A percentile compares a stretch with the other conserved stretches of the same genome.
These are phyloP conservation scores for Elymnias hypermnestra DNA, from an alignment of 1,140 invertebrate genomes.

Conservation along the genomic window DNA sequence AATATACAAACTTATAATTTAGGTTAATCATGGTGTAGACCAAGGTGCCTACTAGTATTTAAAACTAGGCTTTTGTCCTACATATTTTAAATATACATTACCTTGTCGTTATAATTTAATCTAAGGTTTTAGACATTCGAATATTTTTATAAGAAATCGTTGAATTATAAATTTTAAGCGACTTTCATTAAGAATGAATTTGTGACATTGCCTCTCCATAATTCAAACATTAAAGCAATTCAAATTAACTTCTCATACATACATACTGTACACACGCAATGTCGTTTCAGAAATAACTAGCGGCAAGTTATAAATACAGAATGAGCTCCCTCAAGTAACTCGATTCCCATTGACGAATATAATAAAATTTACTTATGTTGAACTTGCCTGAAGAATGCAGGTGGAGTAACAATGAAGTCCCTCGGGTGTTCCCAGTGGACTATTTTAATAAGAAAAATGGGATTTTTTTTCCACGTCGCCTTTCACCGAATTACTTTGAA, in stretches of 20 bases:
- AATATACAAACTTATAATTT: too few species aligned
- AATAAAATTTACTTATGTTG: slow-evolving; percentile 69
- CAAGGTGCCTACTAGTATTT: too few species aligned
- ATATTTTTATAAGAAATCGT: too few species aligned
- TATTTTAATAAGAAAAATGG: slow-evolving; percentile 72
- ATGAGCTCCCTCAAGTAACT: slow-evolving; percentile 60
- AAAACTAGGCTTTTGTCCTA: too few species aligned
- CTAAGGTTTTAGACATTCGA: too few species aligned
- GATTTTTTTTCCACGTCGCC: slow-evolving; percentile 43
- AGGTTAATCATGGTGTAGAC: too few species aligned
- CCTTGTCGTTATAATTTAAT: too few species aligned
- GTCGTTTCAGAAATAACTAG: slow-evolving; percentile 25
- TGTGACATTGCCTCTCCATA: too few species aligned
- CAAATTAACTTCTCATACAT: slow-evolving; percentile 3
- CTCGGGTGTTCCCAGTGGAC: slow-evolving; percentile 49
- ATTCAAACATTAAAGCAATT: slow-evolving; percentile 4
- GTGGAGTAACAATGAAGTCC: slow-evolving; percentile 63
- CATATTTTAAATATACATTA: too few species aligned
- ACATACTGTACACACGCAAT: slow-evolving; percentile 4
- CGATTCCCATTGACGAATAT: slow-evolving; percentile 58
- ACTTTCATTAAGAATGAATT: too few species aligned
- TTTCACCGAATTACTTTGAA: slow-evolving; percentile 61
- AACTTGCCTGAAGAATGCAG: slow-evolving; percentile 57
- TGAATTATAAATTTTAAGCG: too few species aligned
- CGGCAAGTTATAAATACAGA: slow-evolving; percentile 47